phyloP scores from a whole-genome alignment of 2,888 invertebrate species.

The Sarcophaga variegata region DNA sequence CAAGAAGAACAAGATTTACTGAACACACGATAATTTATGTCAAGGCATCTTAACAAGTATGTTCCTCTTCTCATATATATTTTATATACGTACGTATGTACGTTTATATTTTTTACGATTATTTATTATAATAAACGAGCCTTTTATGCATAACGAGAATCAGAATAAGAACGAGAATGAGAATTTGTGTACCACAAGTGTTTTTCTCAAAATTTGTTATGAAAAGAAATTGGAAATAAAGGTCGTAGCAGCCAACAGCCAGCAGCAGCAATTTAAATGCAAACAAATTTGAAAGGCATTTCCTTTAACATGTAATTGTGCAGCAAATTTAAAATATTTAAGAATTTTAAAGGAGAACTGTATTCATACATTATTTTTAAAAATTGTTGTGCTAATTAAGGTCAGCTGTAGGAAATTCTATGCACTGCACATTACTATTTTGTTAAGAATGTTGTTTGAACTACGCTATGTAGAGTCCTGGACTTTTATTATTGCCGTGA shows the following conservation, averaged over 20 bases:
- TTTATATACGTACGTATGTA: background rate
- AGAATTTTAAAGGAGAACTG: no score
- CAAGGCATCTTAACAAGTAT: conserved; percentile 65
- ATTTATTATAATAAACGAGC: conserved; percentile 41
- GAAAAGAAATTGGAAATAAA: background rate
- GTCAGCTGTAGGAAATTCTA: no score
- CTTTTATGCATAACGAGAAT: conserved; percentile 10
- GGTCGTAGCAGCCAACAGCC: background rate
- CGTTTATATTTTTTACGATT: conserved; percentile 34
- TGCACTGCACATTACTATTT: no score
- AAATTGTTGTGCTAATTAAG: no score
- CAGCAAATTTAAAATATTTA: no score
- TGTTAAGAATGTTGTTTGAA: no score
- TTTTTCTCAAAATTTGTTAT: background rate
- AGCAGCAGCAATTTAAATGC: background rate
- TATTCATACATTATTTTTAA: no score
- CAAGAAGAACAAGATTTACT: conserved; percentile 62
- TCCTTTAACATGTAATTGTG: no score
- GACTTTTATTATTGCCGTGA: no score
- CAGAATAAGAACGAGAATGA: background rate
- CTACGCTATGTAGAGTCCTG: no score
- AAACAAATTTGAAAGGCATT: background rate
- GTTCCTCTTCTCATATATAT: conserved; percentile 27
- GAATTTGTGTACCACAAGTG: background rate
- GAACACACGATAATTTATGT: conserved; percentile 64